phyloP scores from a whole-genome alignment of 2,888 invertebrate species.

The Lathronympha strigana region DNA sequence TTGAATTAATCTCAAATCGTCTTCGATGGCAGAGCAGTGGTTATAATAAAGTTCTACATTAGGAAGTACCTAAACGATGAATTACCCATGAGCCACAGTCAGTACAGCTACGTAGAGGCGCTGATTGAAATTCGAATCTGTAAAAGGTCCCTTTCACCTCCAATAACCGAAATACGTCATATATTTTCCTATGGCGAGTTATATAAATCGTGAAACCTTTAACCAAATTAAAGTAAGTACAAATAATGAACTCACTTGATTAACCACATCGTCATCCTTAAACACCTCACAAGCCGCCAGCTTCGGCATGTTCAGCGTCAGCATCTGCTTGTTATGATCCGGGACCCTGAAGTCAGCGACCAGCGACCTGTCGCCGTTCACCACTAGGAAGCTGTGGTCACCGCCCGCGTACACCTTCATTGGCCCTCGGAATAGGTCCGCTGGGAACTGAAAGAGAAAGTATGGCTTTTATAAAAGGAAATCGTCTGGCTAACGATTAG shows the following conservation, averaged over 20 bases:
- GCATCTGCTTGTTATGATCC: constrained; percentile 86
- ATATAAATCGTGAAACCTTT: no score
- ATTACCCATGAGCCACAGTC: no score
- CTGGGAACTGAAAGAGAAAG: constrained; percentile 62
- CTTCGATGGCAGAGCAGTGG: no score
- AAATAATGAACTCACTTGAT: constrained; percentile 70
- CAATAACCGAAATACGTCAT: no score
- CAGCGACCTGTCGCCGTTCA: constrained; percentile 70
- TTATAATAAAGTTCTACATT: no score
- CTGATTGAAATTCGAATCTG: no score
- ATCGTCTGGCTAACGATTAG: not conserved
- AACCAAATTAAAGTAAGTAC: no score
- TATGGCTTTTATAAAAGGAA: not conserved
- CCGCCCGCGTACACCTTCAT: constrained; percentile 91
- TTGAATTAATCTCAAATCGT: no score
- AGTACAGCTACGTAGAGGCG: no score
- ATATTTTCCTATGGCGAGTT: no score
- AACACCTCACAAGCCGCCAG: constrained; percentile 85
- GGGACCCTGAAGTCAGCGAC: constrained; percentile 87
- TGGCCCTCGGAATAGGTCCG: constrained; percentile 72
- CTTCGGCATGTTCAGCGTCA: constrained; percentile 85
- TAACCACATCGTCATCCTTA: constrained; percentile 86
- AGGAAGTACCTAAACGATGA: no score
- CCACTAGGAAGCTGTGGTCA: constrained; percentile 93
- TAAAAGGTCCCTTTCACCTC: no score